phyloP scores from a whole-genome alignment of 2,797 vertebrate genomes.

The Poecilia gillii region DNA sequence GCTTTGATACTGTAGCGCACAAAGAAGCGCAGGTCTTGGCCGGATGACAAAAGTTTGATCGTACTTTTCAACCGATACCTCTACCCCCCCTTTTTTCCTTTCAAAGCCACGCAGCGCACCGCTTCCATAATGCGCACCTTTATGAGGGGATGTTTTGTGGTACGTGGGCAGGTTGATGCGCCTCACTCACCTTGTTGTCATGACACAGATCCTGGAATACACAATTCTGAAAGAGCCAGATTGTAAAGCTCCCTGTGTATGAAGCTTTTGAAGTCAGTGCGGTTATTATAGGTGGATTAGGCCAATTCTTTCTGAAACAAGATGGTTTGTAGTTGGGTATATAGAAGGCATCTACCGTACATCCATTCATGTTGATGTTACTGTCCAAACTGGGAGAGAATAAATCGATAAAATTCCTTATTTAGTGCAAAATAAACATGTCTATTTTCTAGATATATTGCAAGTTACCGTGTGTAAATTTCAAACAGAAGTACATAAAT shows the following conservation, averaged over 20 bases:
- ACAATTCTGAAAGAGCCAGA: constrained; percentile 30
- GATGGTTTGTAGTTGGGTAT: background rate
- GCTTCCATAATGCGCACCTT: constrained; percentile 55
- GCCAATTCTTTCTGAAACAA: constrained; percentile 2
- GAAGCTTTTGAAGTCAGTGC: constrained; percentile 36
- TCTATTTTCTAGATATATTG: background rate
- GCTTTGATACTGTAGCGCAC: constrained; percentile 80
- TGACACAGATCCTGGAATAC: constrained; percentile 36
- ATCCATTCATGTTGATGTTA: background rate
- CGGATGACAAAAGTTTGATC: constrained; percentile 79
- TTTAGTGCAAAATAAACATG: background rate
- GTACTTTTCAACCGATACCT: constrained; percentile 74
- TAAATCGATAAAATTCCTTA: background rate
- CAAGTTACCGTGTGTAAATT: background rate
- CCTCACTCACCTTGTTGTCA: constrained; percentile 53
- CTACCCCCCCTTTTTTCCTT: constrained; percentile 46
- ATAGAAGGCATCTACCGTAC: background rate
- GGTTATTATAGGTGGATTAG: constrained; percentile 20
- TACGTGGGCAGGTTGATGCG: constrained; percentile 34
- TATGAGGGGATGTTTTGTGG: constrained; percentile 57
- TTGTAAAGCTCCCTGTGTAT: constrained; percentile 29
- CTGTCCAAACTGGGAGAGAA: background rate
- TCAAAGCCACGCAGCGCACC: constrained; percentile 48
- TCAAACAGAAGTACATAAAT: background rate
- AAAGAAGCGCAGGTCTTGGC: constrained; percentile 59